Base-by-base conservation (phyloP, 2,113 vertebrate species). In the Ramphastos sulfuratus region DNA sequence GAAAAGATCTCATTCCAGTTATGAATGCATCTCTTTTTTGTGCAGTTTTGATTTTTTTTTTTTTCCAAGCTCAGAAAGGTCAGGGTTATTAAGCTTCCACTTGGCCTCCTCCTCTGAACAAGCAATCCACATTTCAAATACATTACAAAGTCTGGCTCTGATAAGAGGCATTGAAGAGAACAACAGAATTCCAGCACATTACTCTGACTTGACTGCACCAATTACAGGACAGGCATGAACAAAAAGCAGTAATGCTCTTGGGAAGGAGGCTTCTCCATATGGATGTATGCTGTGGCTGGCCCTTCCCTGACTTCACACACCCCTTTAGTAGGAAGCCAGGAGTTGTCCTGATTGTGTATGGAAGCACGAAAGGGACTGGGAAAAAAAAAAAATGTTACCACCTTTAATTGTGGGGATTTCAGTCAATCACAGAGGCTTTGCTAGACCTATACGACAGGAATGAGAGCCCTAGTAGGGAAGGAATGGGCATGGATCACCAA, bases 41-140 rank as follows among this genome's bases (percentile, higher is more conserved):
- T 61, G 25, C 42, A 89, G 37, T 82, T 46, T 70, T 85, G 70
- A 81, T 85, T 9, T 87, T 87, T 35, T 88, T 85, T 9, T 87
- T 87, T 35, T 88, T 30, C 58, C 55, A 91, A 56, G 54, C 50
- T 91, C 81, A 70, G 71, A 86, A 72, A 96, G 73, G 71, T 95
- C 85, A 96, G 92, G 69, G 91, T 95, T 90, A 92, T 89, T 96
- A 65, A 73, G 31, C 74, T 97, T 97, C 79, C 76, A 79, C 74
- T 96, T 97, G 93, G 82, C 77, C 80, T 94, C 80, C 48, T 93
- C 50, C 86, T 96, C 70, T 95, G 90, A 94, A 58, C 64, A 92
- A 95, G 70, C 92, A 96, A 96, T 95, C 86, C 94, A 12, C 93
- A 79, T 95, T 94, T 96, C 90, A 87, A 88, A 93, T 66, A 84